Conservation (phyloP, 1,140 invertebrate species). For the Chlorops oryzae region DNA sequence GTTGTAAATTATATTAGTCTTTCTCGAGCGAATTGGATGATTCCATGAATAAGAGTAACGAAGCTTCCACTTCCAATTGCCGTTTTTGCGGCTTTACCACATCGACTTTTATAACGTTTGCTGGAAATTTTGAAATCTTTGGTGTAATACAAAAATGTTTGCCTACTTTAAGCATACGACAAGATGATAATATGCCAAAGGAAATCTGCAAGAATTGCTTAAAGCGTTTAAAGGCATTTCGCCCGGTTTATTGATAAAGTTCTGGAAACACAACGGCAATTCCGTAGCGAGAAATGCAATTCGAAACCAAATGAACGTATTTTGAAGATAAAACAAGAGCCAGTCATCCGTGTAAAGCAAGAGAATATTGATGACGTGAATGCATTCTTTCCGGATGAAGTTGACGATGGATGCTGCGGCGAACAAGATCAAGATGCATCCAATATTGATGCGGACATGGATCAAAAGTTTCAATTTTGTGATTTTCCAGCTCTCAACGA, state of each 20-base stretch:
- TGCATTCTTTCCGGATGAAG: slow-evolving; percentile 36
- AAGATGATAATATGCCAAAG: slow-evolving; percentile 39
- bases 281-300: slow-evolving; percentile 14
- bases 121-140: slow-evolving; percentile 38
- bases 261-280: slow-evolving; percentile 33
- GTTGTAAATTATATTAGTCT: too few species aligned
- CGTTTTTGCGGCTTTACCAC: slow-evolving; percentile 31
- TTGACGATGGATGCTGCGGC: slow-evolving; percentile 28
- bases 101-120: slow-evolving; percentile 30
- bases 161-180: slow-evolving; percentile 39
- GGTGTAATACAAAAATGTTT: slow-evolving; percentile 44
- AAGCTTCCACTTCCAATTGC: slow-evolving; percentile 25
- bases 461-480: slow-evolving; percentile 42
- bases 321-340: slow-evolving; percentile 43
- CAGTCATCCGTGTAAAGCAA: slow-evolving; percentile 38
- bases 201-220: slow-evolving; percentile 34
- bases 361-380: slow-evolving; percentile 37
- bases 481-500: slow-evolving; percentile 41
- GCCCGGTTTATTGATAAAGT: slow-evolving; percentile 39
- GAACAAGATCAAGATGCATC: slow-evolving; percentile 19
- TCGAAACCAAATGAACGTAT: slow-evolving; percentile 18
- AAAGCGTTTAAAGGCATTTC: slow-evolving; percentile 29
- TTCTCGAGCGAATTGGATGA: too few species aligned
- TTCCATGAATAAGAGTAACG: slow-evolving; percentile 1
- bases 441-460: slow-evolving; percentile 25